phyloP scores from a whole-genome alignment of 1,140 invertebrate species.

The Penaeus chinensis region DNA sequence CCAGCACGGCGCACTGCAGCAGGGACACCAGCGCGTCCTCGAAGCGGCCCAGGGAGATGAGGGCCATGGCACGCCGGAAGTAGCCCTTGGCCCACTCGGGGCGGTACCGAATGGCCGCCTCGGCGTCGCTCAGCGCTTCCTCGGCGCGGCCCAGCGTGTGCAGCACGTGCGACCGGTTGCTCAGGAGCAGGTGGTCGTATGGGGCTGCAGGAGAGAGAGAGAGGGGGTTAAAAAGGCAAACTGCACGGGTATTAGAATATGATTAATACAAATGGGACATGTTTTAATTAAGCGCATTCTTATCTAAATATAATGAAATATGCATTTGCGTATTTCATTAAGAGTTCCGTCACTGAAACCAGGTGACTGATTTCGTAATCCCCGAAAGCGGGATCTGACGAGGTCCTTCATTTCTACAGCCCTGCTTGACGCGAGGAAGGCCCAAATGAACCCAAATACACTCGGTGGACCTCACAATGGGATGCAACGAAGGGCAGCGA shows the following conservation, averaged over 20 bases:
- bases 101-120: constrained; percentile 75
- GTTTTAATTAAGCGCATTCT: not conserved
- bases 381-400: too few species aligned
- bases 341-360: too few species aligned
- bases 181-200: constrained; percentile 77
- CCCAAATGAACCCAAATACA: too few species aligned
- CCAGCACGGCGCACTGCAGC: constrained; percentile 74
- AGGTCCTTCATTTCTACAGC: too few species aligned
- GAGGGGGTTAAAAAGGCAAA: not conserved
- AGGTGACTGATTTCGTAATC: too few species aligned
- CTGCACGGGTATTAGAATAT: not conserved
- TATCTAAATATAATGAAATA: not conserved
- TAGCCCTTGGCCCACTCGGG: constrained; percentile 83
- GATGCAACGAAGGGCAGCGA: too few species aligned
- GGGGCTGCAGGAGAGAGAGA: constrained; percentile 73
- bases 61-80: constrained; percentile 75
- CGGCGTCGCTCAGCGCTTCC: constrained; percentile 79
- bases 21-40: constrained; percentile 78
- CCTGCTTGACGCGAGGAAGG: too few species aligned
- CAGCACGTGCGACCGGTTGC: constrained; percentile 77
- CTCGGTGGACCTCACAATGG: too few species aligned
- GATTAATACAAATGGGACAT: too few species aligned
- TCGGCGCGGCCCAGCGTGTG: constrained; percentile 75
- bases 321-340: not conserved
- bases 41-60: constrained; percentile 74